Percentiles rank a stretch among this genome's conserved stretches.
These are phyloP conservation scores for Bombyx huttoni DNA, from an alignment of 2,888 invertebrate genomes.

Conservation along the genomic window DNA sequence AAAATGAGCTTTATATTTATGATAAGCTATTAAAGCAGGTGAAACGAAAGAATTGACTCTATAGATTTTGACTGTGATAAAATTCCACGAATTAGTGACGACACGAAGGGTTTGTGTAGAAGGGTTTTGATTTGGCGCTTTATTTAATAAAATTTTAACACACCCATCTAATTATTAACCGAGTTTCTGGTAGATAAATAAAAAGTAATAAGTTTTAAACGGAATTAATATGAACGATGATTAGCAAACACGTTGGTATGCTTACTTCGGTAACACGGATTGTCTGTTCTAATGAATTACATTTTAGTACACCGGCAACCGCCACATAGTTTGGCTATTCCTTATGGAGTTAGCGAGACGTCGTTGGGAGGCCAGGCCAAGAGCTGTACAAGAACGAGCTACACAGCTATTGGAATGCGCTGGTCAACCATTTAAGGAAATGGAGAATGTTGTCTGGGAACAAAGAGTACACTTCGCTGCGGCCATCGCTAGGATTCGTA, in stretches of 20 bases:
- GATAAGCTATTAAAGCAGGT: slow-evolving; percentile 33
- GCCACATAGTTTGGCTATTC: slow-evolving; percentile 74
- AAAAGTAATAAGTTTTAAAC: too few species aligned
- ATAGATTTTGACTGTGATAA: slow-evolving; percentile 28
- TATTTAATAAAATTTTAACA: not conserved
- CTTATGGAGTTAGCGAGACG: slow-evolving; percentile 79
- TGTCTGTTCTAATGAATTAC: not conserved
- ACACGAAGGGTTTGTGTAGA: slow-evolving; percentile 13
- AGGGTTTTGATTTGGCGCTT: not conserved
- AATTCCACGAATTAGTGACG: slow-evolving; percentile 34
- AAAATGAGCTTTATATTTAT: slow-evolving; percentile 52
- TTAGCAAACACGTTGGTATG: not conserved
- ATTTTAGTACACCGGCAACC: slow-evolving; percentile 13
- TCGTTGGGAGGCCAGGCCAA: slow-evolving; percentile 59
- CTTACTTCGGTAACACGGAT: too few species aligned
- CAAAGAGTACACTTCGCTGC: slow-evolving; percentile 81
- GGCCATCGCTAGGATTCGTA: slow-evolving; percentile 81
- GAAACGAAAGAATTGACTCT: slow-evolving; percentile 28
- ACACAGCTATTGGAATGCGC: slow-evolving; percentile 29
- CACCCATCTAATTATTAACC: too few species aligned
- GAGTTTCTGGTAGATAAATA: too few species aligned
- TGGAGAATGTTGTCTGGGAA: slow-evolving; percentile 76
- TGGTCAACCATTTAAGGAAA: slow-evolving; percentile 54
- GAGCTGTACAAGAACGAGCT: slow-evolving; percentile 39
- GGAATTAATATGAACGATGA: too few species aligned